Conservation (phyloP, 2,113 vertebrate species). For the Varanus komodoensis region DNA sequence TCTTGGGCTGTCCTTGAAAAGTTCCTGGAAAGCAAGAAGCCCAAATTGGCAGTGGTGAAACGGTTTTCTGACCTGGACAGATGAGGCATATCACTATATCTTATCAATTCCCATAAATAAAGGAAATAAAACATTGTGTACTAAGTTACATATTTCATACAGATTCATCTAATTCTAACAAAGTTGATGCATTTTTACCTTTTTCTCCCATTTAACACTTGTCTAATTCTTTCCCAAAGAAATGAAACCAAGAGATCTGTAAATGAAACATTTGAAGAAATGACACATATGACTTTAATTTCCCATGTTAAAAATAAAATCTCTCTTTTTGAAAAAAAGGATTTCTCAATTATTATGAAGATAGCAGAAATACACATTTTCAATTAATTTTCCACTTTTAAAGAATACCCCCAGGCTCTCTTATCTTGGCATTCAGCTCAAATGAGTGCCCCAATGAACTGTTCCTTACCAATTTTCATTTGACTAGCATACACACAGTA, state of each 20-base stretch:
- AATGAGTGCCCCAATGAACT: conserved; percentile 46
- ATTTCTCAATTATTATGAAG: conserved; percentile 52
- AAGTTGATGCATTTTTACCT: not conserved
- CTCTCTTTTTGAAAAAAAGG: conserved; percentile 53
- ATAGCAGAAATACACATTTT: conserved; percentile 59
- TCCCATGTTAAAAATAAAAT: conserved; percentile 35
- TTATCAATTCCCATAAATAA: not conserved
- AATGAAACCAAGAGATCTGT: conserved; percentile 11
- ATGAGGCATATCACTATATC: not conserved
- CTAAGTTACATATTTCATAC: no score
- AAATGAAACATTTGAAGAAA: conserved; percentile 42
- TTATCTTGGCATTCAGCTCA: conserved; percentile 44
- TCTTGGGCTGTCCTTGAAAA: not conserved
- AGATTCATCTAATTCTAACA: not conserved
- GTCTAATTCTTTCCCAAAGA: conserved; percentile 20
- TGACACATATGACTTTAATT: conserved; percentile 52
- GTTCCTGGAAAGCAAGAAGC: no score
- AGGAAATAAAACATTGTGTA: not conserved
- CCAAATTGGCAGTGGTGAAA: no score
- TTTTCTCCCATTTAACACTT: not conserved
- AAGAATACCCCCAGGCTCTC: conserved; percentile 48
- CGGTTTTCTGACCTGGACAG: no score
- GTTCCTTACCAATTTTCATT: conserved; percentile 45
- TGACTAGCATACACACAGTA: not conserved
- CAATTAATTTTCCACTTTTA: conserved; percentile 63